phyloP scores from a whole-genome alignment of 23 tunicate genomes.

The Phallusia fumigata region DNA sequence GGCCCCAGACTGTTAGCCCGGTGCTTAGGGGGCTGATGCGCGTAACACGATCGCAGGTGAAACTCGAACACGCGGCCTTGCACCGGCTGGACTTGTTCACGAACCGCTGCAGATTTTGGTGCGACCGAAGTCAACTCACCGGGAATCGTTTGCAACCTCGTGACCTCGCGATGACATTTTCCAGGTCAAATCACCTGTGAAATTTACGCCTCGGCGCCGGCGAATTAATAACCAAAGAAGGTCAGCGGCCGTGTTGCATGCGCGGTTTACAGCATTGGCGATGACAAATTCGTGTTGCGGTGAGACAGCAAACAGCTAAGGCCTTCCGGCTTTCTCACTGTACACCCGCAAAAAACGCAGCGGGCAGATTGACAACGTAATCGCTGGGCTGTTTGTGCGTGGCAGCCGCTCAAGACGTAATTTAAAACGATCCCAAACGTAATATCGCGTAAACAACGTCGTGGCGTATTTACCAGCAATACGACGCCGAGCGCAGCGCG shows the following conservation, averaged over 20 bases:
- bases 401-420: not conserved
- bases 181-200: not conserved
- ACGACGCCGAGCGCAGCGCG: not conserved
- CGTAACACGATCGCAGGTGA: not conserved
- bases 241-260: not conserved
- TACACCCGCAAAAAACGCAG: not conserved
- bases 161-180: no score
- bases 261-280: not conserved
- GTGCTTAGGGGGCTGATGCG: not conserved
- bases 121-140: no score
- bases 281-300: conserved; percentile 9
- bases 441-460: not conserved
- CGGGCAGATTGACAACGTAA: not conserved
- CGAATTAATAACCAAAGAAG: not conserved
- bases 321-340: conserved; percentile 3
- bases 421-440: not conserved
- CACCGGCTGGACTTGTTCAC: not conserved
- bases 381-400: not conserved
- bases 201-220: not conserved
- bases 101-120: no score
- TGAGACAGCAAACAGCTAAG: not conserved
- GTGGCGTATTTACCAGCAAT: not conserved
- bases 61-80: not conserved
- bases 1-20: not conserved
- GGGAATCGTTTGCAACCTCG: no score